Base-by-base conservation (phyloP, 2,797 vertebrate genomes). In the Cyprinodon diabolis region DNA sequence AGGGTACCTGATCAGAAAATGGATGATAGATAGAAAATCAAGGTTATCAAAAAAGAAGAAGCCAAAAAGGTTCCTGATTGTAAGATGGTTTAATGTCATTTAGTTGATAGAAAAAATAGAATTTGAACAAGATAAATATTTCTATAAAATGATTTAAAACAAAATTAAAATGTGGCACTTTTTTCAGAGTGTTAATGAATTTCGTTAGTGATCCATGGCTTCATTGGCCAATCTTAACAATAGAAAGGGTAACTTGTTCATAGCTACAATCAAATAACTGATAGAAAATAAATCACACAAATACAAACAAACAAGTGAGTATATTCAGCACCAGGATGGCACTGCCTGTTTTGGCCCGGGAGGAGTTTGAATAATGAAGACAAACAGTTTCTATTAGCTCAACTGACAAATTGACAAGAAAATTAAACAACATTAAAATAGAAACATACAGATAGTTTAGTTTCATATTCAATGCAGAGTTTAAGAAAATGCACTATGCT, bases 271-370 rank as follows among this genome's bases (percentile, higher is more conserved):
- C 30, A 30, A 30, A 0, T 30, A 30, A 30, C 30, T 30, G 30
- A 30, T 30, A 30, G 30, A 30, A 30, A 30, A 30, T 30, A 30
- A 30, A 30, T 30, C 30, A 30, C 30, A 30, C 30, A 30, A 30
- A 30, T 30, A 30, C 30, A 30, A 30, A 30, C 30, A 30, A 30
- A 17, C 56, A 35, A 17, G 56, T 7, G 14, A 58, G 15, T 25
- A 58, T 57, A 21, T 2, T 14, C 2, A 81, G 68, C 7, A 72
- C 40, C 68, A 52, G 78, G 85, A 73, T 86, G 83, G 77, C 85
- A 74, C 84, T 13, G 37, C 82, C 83, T 87, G 80, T 88, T 89
- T 84, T 67, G 69, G 76, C 91, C 88, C 91, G 88, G 89, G 60
- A 76, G 67, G 75, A 85, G 79, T 91, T 91, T 88, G 86, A 89